Percentiles rank a stretch among this genome's conserved stretches.
phyloP scores from a whole-genome alignment of 2,888 invertebrate species.

The Diaperis boleti region DNA sequence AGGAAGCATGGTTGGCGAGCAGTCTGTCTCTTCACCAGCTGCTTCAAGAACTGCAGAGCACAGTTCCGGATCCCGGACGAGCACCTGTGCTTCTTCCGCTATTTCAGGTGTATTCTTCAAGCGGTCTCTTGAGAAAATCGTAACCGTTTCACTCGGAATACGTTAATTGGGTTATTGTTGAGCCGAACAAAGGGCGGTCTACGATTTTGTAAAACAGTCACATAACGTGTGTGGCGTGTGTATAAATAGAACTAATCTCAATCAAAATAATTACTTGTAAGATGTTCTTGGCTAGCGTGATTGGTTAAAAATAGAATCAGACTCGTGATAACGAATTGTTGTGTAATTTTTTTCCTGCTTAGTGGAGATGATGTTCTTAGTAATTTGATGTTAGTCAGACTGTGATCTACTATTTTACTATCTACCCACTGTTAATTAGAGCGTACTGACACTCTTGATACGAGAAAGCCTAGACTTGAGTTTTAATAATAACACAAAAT shows the following conservation, averaged over 20 bases:
- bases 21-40: conserved; percentile 56
- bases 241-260: neutral
- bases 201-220: no score
- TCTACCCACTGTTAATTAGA: no score
- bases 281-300: neutral
- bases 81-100: conserved; percentile 63
- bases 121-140: conserved; percentile 46
- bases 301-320: neutral
- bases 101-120: conserved; percentile 53
- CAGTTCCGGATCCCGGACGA: conserved; percentile 60
- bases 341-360: neutral
- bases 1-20: conserved; percentile 63
- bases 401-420: no score
- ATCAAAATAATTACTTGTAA: neutral
- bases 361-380: neutral
- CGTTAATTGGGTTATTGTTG: conserved; percentile 23
- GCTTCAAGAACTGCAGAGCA: conserved; percentile 60
- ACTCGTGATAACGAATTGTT: neutral
- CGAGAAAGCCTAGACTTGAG: no score
- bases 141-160: conserved; percentile 37
- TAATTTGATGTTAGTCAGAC: neutral
- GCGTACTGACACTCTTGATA: no score
- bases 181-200: neutral
- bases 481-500: no score
- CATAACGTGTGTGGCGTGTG: no score